These are phyloP conservation scores for Acanthurus tractus DNA, from an alignment of 2,797 vertebrate genomes.

Conservation along the genomic window DNA sequence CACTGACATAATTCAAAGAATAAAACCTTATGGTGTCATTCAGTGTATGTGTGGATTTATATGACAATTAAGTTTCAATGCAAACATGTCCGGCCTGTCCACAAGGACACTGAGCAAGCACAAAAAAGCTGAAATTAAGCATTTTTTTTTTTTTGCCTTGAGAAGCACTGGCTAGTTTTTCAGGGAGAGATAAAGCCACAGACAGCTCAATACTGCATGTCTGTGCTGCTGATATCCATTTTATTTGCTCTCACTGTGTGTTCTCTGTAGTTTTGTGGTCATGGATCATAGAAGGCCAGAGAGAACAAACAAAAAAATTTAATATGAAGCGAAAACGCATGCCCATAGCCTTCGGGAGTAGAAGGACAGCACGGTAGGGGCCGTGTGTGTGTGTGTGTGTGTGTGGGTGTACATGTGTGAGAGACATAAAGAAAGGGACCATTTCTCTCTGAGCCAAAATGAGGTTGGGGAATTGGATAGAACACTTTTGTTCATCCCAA, in stretches of 20 bases:
- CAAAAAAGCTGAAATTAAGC: slow-evolving; percentile 10
- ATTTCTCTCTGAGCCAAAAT: slow-evolving; percentile 80
- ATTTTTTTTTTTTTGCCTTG: slow-evolving; percentile 36
- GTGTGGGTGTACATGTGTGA: slow-evolving; percentile 18
- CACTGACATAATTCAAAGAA: not conserved
- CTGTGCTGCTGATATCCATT: slow-evolving; percentile 60
- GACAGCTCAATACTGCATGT: slow-evolving; percentile 40
- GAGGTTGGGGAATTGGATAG: slow-evolving; percentile 81
- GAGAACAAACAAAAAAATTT: slow-evolving; percentile 62
- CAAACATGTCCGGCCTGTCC: not conserved
- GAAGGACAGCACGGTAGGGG: slow-evolving; percentile 60
- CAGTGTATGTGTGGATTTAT: not conserved
- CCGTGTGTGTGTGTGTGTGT: slow-evolving; percentile 22
- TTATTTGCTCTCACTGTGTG: slow-evolving; percentile 48
- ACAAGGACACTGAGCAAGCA: not conserved
- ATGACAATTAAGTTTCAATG: slow-evolving; percentile 1
- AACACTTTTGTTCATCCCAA: slow-evolving; percentile 52
- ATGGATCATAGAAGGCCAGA: slow-evolving; percentile 66
- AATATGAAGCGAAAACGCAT: slow-evolving; percentile 76
- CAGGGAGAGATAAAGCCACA: slow-evolving; percentile 33
- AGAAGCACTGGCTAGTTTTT: slow-evolving; percentile 25
- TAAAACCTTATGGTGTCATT: not conserved
- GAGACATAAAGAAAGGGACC: slow-evolving; percentile 59
- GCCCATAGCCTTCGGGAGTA: slow-evolving; percentile 68
- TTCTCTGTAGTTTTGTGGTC: slow-evolving; percentile 45